phyloP scores from a whole-genome alignment of 2,888 invertebrate species.

The Atethmia centrago region DNA sequence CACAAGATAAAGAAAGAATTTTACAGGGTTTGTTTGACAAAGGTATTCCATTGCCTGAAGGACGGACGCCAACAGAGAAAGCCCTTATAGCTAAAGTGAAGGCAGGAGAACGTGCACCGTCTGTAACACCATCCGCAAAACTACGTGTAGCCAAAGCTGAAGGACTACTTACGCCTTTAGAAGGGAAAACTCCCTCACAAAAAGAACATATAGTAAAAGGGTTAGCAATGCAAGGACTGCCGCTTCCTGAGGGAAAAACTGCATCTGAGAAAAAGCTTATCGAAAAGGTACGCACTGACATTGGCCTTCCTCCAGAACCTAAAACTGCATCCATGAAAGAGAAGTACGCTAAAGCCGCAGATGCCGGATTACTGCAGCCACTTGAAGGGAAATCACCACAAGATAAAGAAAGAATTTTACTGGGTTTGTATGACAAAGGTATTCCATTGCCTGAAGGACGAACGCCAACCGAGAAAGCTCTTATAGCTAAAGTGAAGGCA shows the following conservation, averaged over 20 bases:
- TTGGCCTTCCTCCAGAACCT: constrained; percentile 50
- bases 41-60: background rate
- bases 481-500: too few relatives aligned
- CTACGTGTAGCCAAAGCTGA: background rate
- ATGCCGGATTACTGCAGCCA: too few relatives aligned
- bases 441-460: too few relatives aligned
- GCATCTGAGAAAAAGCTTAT: constrained; percentile 44
- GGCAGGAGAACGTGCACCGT: fast-evolving
- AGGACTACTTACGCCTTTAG: background rate
- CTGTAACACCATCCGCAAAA: background rate
- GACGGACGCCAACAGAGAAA: background rate
- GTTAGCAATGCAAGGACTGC: background rate
- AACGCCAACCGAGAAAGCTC: too few relatives aligned
- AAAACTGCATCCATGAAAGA: constrained; percentile 47
- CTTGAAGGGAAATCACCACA: too few relatives aligned
- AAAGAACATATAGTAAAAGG: constrained; percentile 1
- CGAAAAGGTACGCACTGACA: constrained; percentile 25
- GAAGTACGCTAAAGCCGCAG: too few relatives aligned
- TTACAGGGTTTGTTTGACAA: background rate
- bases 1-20: background rate
- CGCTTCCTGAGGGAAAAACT: background rate
- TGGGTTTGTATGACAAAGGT: too few relatives aligned
- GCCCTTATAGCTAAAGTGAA: background rate
- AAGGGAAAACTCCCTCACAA: background rate
- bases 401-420: too few relatives aligned